These are phyloP conservation scores for Alcis repandata DNA, from an alignment of 2,888 invertebrate species.

Conservation along the genomic window DNA sequence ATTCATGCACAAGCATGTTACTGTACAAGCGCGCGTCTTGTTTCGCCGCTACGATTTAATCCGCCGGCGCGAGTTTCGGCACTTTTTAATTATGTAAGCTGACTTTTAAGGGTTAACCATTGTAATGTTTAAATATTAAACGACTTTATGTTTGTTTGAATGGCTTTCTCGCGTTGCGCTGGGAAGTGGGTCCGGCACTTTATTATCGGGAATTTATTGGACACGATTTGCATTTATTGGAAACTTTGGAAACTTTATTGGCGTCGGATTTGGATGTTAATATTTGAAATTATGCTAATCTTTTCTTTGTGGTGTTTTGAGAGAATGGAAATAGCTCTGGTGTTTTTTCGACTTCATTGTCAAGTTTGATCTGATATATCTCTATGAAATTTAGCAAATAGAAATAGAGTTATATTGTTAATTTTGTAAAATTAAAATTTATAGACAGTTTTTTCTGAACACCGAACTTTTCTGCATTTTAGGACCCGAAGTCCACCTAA, in stretches of 20 bases:
- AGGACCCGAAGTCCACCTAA: background rate
- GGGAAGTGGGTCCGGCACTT: slow-evolving; percentile 17
- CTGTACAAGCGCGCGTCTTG: slow-evolving; percentile 7
- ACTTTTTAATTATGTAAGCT: slow-evolving; percentile 36
- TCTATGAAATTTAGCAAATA: too few species aligned
- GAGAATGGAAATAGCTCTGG: background rate
- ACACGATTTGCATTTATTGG: slow-evolving; percentile 31
- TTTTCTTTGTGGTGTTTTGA: slow-evolving; percentile 2
- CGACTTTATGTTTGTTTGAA: slow-evolving; percentile 36
- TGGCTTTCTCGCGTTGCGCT: slow-evolving; percentile 25
- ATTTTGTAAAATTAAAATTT: too few species aligned
- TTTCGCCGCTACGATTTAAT: slow-evolving; percentile 27
- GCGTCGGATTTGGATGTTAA: slow-evolving; percentile 20
- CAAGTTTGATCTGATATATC: too few species aligned
- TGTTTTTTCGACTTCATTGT: too few species aligned
- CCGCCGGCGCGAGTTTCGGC: slow-evolving; percentile 19
- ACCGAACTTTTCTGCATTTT: too few species aligned
- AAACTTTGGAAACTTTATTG: too few species aligned
- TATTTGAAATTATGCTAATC: slow-evolving; percentile 12
- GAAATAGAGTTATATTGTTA: too few species aligned
- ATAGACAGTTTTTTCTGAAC: too few species aligned
- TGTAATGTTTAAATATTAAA: slow-evolving; percentile 38
- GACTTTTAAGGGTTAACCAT: slow-evolving; percentile 38
- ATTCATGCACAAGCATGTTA: slow-evolving; percentile 18
- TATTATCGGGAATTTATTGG: slow-evolving; percentile 34